These are phyloP conservation scores for Pangasius larnaudii DNA, from an alignment of 2,797 vertebrate species.

Conservation along the genomic window DNA sequence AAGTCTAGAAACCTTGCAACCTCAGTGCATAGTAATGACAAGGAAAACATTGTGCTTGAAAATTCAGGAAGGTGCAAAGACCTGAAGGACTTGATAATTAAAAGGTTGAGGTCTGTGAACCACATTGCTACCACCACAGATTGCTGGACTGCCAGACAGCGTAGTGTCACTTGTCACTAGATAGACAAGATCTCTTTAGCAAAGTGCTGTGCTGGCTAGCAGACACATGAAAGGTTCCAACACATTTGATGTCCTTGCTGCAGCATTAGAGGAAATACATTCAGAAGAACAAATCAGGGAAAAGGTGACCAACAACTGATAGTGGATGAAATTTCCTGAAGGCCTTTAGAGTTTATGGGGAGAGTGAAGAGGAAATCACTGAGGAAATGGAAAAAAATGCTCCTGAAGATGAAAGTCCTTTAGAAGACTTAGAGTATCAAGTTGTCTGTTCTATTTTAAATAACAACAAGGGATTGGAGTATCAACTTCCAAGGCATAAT, in stretches of 20 bases:
- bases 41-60: neutral
- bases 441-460: too few species aligned
- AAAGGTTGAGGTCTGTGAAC: slow-evolving; percentile 3
- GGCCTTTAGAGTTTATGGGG: too few species aligned
- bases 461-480: neutral
- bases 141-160: neutral
- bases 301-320: slow-evolving; percentile 26
- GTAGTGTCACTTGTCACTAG: neutral
- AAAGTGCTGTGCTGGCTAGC: neutral
- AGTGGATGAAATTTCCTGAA: neutral
- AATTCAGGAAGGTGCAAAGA: slow-evolving; percentile 1
- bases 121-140: neutral
- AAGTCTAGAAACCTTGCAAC: slow-evolving; percentile 17
- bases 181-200: neutral
- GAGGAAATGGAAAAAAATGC: too few species aligned
- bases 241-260: slow-evolving; percentile 32
- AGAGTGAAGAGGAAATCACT: too few species aligned
- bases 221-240: neutral
- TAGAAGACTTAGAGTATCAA: too few species aligned
- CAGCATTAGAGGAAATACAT: slow-evolving; percentile 31
- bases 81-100: neutral
- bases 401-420: too few species aligned
- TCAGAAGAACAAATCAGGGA: slow-evolving; percentile 19
- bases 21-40: slow-evolving; percentile 17
- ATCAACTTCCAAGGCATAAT: slow-evolving; percentile 29